Base-by-base conservation (phyloP, 1,140 invertebrate genomes). In the Leptinotarsa texana region DNA sequence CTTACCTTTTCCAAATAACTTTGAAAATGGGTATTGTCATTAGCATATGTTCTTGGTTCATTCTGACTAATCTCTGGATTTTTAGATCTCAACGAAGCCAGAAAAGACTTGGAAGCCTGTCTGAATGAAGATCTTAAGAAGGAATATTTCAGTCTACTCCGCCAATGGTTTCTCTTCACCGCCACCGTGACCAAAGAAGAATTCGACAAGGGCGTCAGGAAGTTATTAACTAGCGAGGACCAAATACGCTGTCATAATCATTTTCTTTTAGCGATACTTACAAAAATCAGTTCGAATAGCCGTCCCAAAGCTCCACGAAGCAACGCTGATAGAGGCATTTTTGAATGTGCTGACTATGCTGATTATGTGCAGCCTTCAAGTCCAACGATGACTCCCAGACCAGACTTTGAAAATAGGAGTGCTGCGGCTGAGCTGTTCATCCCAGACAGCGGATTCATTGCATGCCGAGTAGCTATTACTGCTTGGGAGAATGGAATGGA, bases 401-500 rank as follows among this genome's bases (percentile, higher is more conserved):
- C 78, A 3, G 80, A 83, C 74, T 78, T 80, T 62, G 74, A 79
- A 63, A 79, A 82, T 72, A 75, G 82, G 21, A 80, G 72, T 75
- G 82, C 82, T 13, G 80, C 80, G 13, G 70, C 75, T 22, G 83
- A 84, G 72, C 73, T 83, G 8, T 84, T 83, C 61, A 76, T 83
- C 57, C 83, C 83, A 4, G 80, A 84, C 65, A 81, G 76, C 71
- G 77, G 75, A 13, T 83, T 84, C 72, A 80, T 84, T 17, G 49
- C 74, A 15, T 80, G 77, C 27, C 71, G 81, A 70, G 80, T 84
- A 74, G 79, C 81, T 1, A 71, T 84, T 5, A 76, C 78, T 15
- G 80, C 80, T 22, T 84, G 83, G 83, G 82, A 84, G 72, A 83
- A 83, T 73, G 80, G 80, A 13, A 74, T 84, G 51, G 79, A 83